Evolutionary conservation across 2,888 invertebrate species (phyloP).

Genomic region (Nyleta sp.): DNA sequence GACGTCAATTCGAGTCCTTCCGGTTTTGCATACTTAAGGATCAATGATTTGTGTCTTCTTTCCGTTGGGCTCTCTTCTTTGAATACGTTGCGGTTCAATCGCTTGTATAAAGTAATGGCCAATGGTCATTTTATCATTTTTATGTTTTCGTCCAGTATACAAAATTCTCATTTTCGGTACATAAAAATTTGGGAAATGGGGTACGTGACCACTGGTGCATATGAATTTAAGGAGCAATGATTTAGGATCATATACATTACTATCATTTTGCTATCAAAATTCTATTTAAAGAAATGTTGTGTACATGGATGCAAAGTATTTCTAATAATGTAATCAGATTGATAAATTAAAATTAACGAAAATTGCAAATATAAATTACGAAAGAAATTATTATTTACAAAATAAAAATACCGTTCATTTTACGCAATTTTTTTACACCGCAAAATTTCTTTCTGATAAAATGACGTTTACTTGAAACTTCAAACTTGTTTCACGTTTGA

Average conservation of each 20-base stretch:
- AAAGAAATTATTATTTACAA: too few relatives aligned
- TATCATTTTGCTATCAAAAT: not conserved
- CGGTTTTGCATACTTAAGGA: conserved; percentile 29
- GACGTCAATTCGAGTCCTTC: conserved; percentile 27
- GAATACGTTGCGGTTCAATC: conserved; percentile 49
- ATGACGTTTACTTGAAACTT: too few relatives aligned
- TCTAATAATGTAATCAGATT: too few relatives aligned
- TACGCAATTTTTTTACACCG: too few relatives aligned
- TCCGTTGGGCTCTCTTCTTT: conserved; percentile 26
- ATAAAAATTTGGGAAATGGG: conserved; percentile 24
- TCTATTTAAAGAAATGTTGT: not conserved
- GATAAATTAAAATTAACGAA: too few relatives aligned
- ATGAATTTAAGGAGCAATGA: not conserved
- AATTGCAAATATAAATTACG: too few relatives aligned
- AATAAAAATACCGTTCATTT: too few relatives aligned
- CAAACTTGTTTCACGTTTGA: too few relatives aligned
- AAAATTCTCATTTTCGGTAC: conserved; percentile 38
- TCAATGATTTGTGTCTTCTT: conserved; percentile 41
- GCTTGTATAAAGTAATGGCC: conserved; percentile 45
- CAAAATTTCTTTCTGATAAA: too few relatives aligned
- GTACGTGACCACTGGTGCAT: conserved; percentile 16
- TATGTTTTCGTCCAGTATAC: conserved; percentile 38
- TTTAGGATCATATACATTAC: not conserved
- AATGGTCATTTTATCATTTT: conserved; percentile 64
- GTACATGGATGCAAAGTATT: too few relatives aligned